Base-by-base conservation (phyloP, 1,140 invertebrate species). In the Neodiprion lecontei region DNA sequence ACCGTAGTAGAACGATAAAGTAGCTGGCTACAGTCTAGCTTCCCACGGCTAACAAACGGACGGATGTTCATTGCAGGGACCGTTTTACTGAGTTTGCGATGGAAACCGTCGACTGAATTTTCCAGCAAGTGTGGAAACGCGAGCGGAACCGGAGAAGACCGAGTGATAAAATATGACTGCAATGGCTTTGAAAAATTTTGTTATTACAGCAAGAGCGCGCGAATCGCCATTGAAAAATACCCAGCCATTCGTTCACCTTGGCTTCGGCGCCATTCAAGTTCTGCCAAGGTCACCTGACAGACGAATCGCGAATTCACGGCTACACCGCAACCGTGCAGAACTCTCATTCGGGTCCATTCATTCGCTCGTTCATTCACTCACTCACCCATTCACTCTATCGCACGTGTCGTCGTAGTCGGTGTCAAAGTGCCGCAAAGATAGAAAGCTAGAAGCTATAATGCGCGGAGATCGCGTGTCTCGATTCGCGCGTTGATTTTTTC, bases 311-410 rank as follows among this genome's bases (percentile, higher is more conserved):
- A 61, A 69, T 69, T 69, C 67, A 69, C 67, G 67, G 40, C 12
- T 69, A 14, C 61, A 21, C 61, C 61, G 61, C 12, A 1, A 4
- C 61, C 12, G 61, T 65, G 67, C 17, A 69, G 53, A 61, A 61
- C 53, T 17, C 11, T 61, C 53, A 8, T 61, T 61, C 53, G 53
- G 53, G 53, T 61, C 53, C 53, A 61, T 61, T 61, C 53, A 61
- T 69, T 69, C 23, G 3, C 12, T 28, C 47, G 10, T 21, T 14
- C 14, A 47, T 69, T 69, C 47, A 28, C 4, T 76, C 75, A 72
- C 76, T 80, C 83, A 71, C 73, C 72, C 67, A 66, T 69, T 40
- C n/a, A 69, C 2, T 69, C 66, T 49, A 67, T 12, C 67, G 9
- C 72, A 68, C 69, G 74, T 67, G 21, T 65, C 28, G 1, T 40